These are phyloP conservation scores for Rhingia rostrata DNA, from an alignment of 2,888 invertebrate species.

Conservation along the genomic window DNA sequence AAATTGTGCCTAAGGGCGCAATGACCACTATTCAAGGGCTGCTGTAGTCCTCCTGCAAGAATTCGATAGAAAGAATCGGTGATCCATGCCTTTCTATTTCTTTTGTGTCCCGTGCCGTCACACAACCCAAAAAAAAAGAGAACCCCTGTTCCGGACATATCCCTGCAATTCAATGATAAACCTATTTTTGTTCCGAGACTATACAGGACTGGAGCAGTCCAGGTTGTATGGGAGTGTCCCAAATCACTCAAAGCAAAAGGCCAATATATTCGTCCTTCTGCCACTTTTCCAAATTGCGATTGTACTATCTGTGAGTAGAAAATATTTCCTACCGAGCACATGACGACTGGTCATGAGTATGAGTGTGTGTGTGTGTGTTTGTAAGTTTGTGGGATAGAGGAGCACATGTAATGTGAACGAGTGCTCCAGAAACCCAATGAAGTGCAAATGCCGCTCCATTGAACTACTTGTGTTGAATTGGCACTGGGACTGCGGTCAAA, in stretches of 20 bases:
- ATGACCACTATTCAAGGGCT: conserved; percentile 20
- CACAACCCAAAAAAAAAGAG: conserved; percentile 19
- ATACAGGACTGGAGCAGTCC: not conserved
- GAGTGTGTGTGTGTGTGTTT: conserved; percentile 16
- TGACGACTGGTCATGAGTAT: not conserved
- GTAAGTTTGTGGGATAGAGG: conserved; percentile 9
- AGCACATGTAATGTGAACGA: too few species aligned
- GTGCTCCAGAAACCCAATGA: conserved; percentile 65
- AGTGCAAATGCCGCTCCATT: conserved; percentile 72
- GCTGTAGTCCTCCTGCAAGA: conserved; percentile 17
- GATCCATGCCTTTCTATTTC: conserved; percentile 46
- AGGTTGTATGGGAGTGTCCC: conserved; percentile 50
- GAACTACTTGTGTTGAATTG: conserved; percentile 67
- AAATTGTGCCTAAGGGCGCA: conserved; percentile 54
- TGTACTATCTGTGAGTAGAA: conserved; percentile 26
- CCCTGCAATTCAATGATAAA: conserved; percentile 70
- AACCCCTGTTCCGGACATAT: conserved; percentile 52
- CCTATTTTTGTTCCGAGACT: conserved; percentile 35
- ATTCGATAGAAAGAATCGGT: conserved; percentile 29
- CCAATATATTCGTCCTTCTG: conserved; percentile 66
- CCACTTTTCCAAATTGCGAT: conserved; percentile 63
- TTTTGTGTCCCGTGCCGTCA: conserved; percentile 15
- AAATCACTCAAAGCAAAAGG: conserved; percentile 64
- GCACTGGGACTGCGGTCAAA: conserved; percentile 58
- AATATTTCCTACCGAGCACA: not conserved